Evolutionary conservation across 1,140 invertebrate genomes (phyloP).

Genomic region (Drosophila aff.): DNA sequence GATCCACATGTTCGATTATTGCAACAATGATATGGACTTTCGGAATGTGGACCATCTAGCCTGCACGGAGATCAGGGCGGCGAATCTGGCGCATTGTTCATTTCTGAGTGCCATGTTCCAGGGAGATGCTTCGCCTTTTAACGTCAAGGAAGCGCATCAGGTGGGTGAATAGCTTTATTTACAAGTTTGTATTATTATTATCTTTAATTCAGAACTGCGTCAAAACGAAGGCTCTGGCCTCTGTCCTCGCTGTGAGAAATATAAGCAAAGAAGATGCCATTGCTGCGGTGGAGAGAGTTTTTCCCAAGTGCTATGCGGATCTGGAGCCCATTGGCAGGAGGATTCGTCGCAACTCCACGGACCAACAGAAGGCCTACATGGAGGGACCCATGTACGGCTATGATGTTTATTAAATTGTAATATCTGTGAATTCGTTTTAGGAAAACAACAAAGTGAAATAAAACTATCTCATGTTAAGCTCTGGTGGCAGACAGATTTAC

Average conservation of each 20-base stretch:
- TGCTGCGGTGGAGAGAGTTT: constrained; percentile 94
- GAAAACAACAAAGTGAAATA: constrained; percentile 30
- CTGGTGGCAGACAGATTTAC: constrained; percentile 4
- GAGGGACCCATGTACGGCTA: constrained; percentile 94
- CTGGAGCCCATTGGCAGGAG: constrained; percentile 96
- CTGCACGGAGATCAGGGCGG: constrained; percentile 97
- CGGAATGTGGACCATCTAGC: constrained; percentile 96
- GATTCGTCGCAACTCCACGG: constrained; percentile 90
- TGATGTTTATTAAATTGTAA: constrained; percentile 85
- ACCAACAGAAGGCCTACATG: constrained; percentile 91
- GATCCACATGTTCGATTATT: constrained; percentile 98
- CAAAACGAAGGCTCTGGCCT: constrained; percentile 93
- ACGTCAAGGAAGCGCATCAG: constrained; percentile 90
- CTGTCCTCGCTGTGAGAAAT: constrained; percentile 92
- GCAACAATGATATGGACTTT: constrained; percentile 94
- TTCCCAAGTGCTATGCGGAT: constrained; percentile 96
- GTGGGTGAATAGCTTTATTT: constrained; percentile 73
- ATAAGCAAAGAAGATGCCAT: constrained; percentile 90
- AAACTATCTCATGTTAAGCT: constrained; percentile 49
- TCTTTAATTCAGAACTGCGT: constrained; percentile 91
- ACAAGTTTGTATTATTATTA: neutral
- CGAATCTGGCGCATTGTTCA: constrained; percentile 96
- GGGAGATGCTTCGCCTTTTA: constrained; percentile 91
- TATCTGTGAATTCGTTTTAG: constrained; percentile 27
- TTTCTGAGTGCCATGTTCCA: constrained; percentile 92